Evolutionary conservation across 2,797 vertebrate species (phyloP), one percentile per base, ranked within the genome.

Genomic region (Arctocebus calabarensis): DNA sequence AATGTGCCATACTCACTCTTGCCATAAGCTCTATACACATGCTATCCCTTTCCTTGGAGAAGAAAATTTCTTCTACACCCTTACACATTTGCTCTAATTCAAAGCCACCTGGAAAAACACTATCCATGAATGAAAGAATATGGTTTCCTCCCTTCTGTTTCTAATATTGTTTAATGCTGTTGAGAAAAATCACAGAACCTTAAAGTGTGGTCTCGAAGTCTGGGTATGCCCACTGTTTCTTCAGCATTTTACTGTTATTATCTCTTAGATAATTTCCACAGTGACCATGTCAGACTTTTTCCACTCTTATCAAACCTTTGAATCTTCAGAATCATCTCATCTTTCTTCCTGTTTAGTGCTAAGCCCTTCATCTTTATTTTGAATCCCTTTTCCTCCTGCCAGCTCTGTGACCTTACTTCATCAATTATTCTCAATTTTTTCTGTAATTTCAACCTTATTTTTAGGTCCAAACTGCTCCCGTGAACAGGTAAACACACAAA

Each of bases 291-390:
- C 25, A 84, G 64, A 48, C 4, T 68, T 90, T 89, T 57, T 14
- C 25, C 2, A 27, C 7, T 93, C 17, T 74, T 88, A 37, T 84
- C 62, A 81, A 81, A 84, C 64, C 4, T 52, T 19, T 81, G 32
- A 57, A 77, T 23, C 10, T 32, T 34, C 34, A 52, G 22, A 9
- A 59, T 19, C 23, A 40, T 87, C 40, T 68, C 11, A 55, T 45
- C 13, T 4, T 84, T 37, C 55, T 75, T 96, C 64, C 34, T 61
- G 9, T 81, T 68, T 88, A 88, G 1, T 25, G 17, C 19, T 34
- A 94, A 84, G 29, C 22, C 43, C 43, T 93, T 81, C 73, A 70
- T 43, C 74, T 91, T 91, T 94, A 27, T 34, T 84, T 94, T 91
- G n/a, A 48, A 85, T 70, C n/a, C 32, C 12, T 86, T 79, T 40